phyloP scores from a whole-genome alignment of 2,888 invertebrate genomes.

The Drosophila vallismaia region DNA sequence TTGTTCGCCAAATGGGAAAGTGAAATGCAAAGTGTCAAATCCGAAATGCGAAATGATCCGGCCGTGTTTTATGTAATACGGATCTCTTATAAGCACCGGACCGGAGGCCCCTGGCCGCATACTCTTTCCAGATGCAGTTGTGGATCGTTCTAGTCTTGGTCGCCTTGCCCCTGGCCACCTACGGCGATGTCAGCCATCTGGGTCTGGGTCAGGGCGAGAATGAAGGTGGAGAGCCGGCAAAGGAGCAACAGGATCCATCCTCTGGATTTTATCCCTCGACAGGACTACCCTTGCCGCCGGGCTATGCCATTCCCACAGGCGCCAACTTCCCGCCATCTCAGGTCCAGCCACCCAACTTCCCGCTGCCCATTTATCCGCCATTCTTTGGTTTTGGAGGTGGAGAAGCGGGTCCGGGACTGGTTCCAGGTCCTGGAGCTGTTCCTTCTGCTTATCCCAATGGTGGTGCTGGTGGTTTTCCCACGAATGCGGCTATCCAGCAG shows the following conservation, averaged over 20 bases:
- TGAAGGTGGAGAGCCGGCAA: slow-evolving; percentile 24
- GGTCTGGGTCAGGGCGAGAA: slow-evolving; percentile 20
- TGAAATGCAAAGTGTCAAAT: slow-evolving; percentile 49
- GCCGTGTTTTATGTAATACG: slow-evolving; percentile 36
- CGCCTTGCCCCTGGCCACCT: slow-evolving; percentile 26
- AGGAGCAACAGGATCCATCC: slow-evolving; percentile 42
- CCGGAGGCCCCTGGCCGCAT: slow-evolving; percentile 42
- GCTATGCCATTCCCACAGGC: slow-evolving; percentile 58
- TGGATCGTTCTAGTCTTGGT: slow-evolving; percentile 21
- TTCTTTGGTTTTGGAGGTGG: slow-evolving; percentile 61
- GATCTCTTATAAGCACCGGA: slow-evolving; percentile 67
- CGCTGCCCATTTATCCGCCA: slow-evolving; percentile 68
- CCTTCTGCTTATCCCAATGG: slow-evolving; percentile 35
- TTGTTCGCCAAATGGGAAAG: slow-evolving; percentile 54
- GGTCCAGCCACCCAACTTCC: slow-evolving; percentile 62
- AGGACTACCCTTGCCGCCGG: slow-evolving; percentile 57
- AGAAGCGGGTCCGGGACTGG: slow-evolving; percentile 11
- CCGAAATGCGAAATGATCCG: slow-evolving; percentile 8
- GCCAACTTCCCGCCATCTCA: slow-evolving; percentile 42
- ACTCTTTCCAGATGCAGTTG: slow-evolving; percentile 43
- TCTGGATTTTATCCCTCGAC: slow-evolving; percentile 48
- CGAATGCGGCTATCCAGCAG: slow-evolving; percentile 24
- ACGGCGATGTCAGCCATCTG: slow-evolving; percentile 37
- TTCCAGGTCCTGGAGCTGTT: slow-evolving; percentile 8
- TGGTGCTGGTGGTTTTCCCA: slow-evolving; percentile 11